Evolutionary conservation across 2,888 invertebrate genomes (phyloP).

Genomic region (Acutogordius australiensis): DNA sequence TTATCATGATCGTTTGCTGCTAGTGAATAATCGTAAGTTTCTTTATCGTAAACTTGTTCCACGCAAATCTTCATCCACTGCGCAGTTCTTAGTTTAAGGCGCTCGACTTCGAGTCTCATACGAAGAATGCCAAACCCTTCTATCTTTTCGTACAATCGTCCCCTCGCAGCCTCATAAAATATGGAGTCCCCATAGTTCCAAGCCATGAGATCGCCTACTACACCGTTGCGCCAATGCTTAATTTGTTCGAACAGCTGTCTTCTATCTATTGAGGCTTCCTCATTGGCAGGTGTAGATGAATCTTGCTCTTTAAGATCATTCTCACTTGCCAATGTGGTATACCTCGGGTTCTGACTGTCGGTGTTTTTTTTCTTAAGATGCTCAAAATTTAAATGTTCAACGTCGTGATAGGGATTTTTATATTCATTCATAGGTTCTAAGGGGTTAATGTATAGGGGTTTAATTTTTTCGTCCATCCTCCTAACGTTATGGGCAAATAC

Average conservation of each 20-base stretch:
- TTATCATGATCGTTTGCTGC: background rate
- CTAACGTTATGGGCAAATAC: background rate
- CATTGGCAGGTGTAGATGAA: no score
- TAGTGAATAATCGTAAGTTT: background rate
- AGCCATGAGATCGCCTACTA: background rate
- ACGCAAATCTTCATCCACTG: constrained; percentile 1
- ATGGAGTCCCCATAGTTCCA: background rate
- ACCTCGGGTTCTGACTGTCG: no score
- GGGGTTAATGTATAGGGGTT: background rate
- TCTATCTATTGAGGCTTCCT: background rate
- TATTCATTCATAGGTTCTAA: background rate
- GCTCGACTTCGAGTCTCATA: background rate
- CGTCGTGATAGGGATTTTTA: background rate
- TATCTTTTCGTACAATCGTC: background rate
- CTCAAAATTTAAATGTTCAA: no score
- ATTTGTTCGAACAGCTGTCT: background rate
- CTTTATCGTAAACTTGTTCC: background rate
- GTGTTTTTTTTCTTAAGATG: no score
- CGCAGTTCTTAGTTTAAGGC: background rate
- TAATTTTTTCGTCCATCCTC: background rate
- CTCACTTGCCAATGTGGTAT: no score
- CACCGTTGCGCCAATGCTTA: background rate
- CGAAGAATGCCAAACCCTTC: background rate
- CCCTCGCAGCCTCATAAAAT: background rate
- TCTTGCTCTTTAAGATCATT: no score